These are phyloP conservation scores for Gymnoscopelus braueri DNA, from an alignment of 2,797 vertebrate genomes.

Conservation along the genomic window DNA sequence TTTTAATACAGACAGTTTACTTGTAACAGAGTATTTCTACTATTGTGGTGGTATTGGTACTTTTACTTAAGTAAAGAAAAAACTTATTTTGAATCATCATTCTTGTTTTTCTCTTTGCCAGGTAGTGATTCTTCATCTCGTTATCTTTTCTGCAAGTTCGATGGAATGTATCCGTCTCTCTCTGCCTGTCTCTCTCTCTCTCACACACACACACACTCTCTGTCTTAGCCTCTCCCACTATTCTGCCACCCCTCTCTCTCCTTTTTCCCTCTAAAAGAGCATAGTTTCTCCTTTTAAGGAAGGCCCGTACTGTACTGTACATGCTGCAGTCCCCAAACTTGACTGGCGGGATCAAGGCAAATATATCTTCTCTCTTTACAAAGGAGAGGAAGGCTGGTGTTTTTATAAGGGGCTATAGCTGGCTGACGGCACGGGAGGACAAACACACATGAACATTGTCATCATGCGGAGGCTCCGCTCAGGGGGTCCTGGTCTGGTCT, in stretches of 20 bases:
- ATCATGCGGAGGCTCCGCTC: slow-evolving; percentile 32
- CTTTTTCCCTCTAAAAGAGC: slow-evolving; percentile 70
- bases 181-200: slow-evolving; percentile 30
- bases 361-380: slow-evolving; percentile 67
- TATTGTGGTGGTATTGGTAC: too few relatives aligned
- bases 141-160: slow-evolving; percentile 54
- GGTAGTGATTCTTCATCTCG: slow-evolving; percentile 42
- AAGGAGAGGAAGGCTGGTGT: slow-evolving; percentile 68
- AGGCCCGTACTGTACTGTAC: slow-evolving; percentile 44
- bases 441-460: slow-evolving; percentile 44
- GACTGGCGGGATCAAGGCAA: slow-evolving; percentile 59
- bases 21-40: too few relatives aligned
- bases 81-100: too few relatives aligned
- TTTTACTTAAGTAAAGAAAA: too few relatives aligned
- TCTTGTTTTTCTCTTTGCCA: not conserved
- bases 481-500: slow-evolving; percentile 42
- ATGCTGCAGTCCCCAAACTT: slow-evolving; percentile 64
- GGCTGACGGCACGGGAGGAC: slow-evolving; percentile 20
- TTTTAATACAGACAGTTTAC: too few relatives aligned
- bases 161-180: slow-evolving; percentile 38
- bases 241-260: slow-evolving; percentile 58
- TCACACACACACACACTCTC: slow-evolving; percentile 5
- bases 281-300: slow-evolving; percentile 87
- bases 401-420: slow-evolving; percentile 57
- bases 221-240: slow-evolving; percentile 58